Conservation (phyloP, 1,140 invertebrate species). For the Bombus waltoni region DNA sequence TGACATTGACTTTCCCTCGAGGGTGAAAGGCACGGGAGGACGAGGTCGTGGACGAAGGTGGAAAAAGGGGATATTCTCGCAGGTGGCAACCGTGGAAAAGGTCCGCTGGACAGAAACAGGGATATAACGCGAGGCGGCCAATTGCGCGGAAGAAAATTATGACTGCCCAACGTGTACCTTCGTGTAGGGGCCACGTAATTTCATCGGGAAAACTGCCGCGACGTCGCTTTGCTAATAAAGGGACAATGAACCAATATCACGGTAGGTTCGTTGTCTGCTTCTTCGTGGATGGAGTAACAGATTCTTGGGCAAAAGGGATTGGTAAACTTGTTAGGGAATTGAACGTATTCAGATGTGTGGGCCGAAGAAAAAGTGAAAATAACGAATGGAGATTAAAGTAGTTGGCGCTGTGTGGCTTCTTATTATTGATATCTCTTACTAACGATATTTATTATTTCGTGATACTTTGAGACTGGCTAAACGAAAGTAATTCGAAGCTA, state of each 20-base stretch:
- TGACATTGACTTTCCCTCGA: constrained; percentile 60
- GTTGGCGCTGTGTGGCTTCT: too few species aligned
- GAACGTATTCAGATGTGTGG: neutral
- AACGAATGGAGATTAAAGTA: neutral
- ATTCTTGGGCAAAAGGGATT: neutral
- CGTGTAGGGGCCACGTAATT: constrained; percentile 5
- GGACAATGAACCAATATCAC: constrained; percentile 25
- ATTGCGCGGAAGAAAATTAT: constrained; percentile 42
- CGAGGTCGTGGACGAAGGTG: neutral
- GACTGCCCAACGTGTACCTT: neutral
- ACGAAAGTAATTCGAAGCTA: neutral
- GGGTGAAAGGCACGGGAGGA: neutral
- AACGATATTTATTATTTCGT: neutral
- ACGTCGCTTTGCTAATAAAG: neutral
- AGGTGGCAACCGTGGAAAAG: constrained; percentile 21
- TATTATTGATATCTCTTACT: neutral
- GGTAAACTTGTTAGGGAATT: neutral
- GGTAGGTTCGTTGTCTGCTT: neutral
- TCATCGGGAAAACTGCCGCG: neutral
- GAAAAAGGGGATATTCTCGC: neutral
- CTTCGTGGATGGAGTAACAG: too few species aligned
- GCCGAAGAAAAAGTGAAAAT: neutral
- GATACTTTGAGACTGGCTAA: neutral
- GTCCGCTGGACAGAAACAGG: neutral
- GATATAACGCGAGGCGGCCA: constrained; percentile 23